phyloP scores from a whole-genome alignment of 2,113 vertebrate species.

The Alosa alosa region DNA sequence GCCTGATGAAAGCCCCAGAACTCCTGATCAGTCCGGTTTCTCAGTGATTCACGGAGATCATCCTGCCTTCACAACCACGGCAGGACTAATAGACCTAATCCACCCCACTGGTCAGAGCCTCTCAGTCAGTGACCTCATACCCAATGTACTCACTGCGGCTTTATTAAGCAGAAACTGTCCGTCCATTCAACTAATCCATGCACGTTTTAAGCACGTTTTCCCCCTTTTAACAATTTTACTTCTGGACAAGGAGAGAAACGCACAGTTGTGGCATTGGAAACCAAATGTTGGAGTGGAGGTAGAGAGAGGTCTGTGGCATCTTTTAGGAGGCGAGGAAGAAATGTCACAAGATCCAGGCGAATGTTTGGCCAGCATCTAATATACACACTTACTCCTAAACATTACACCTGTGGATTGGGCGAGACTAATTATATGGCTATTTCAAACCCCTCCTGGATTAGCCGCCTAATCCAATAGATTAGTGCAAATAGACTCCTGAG shows the following conservation, averaged over 20 bases:
- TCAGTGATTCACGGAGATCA: background rate
- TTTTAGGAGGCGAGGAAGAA: background rate
- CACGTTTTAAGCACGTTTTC: background rate
- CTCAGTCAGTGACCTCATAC: background rate
- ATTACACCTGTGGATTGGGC: slow-evolving; percentile 13
- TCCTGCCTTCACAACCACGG: background rate
- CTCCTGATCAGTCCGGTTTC: background rate
- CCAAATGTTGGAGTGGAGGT: background rate
- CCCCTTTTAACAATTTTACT: background rate
- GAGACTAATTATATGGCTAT: background rate
- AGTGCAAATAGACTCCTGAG: background rate
- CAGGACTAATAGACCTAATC: background rate
- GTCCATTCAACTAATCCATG: background rate
- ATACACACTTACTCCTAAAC: background rate
- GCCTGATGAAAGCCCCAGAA: background rate
- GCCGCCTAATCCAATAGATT: background rate
- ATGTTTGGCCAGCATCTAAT: background rate
- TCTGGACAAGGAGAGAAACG: background rate
- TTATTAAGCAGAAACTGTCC: background rate
- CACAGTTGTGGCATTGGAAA: background rate
- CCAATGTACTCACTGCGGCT: background rate
- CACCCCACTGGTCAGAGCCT: background rate
- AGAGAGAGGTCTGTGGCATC: background rate
- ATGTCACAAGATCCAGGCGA: background rate
- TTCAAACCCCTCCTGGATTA: background rate